Conservation (phyloP, 2,888 invertebrate species). For the Xylota sylvarum region DNA sequence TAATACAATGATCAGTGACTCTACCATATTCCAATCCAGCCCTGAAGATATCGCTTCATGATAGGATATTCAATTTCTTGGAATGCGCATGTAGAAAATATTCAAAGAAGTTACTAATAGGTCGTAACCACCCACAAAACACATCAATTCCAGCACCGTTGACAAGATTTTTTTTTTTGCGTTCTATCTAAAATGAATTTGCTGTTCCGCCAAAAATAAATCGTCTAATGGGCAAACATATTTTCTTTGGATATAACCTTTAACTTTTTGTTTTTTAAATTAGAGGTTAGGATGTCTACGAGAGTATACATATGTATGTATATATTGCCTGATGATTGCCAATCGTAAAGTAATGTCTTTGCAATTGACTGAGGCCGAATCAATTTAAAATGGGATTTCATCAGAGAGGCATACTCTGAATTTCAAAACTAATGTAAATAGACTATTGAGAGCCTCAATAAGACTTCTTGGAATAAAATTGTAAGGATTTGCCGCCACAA, state of each 20-base stretch:
- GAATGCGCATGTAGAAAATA: slow-evolving; percentile 18
- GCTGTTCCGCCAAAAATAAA: slow-evolving; percentile 4
- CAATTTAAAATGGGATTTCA: no score
- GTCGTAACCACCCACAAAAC: slow-evolving; percentile 35
- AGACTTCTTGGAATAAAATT: no score
- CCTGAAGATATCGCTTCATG: neutral
- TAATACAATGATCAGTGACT: no score
- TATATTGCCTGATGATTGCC: no score
- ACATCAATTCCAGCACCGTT: slow-evolving; percentile 27
- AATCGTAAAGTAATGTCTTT: no score
- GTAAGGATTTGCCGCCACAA: no score
- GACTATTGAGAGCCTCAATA: no score
- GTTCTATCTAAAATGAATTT: neutral
- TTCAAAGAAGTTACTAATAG: slow-evolving; percentile 39
- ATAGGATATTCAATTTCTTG: neutral
- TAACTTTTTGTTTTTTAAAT: neutral
- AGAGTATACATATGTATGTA: neutral
- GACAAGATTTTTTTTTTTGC: slow-evolving; percentile 15
- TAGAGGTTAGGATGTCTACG: neutral
- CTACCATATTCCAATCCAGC: neutral
- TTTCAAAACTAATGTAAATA: no score
- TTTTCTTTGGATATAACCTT: neutral
- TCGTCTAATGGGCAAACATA: neutral
- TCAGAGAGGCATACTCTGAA: no score
- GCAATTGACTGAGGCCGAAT: no score